phyloP scores from a whole-genome alignment of 2,797 vertebrate genomes.

The Chiropotes sagulatus region DNA sequence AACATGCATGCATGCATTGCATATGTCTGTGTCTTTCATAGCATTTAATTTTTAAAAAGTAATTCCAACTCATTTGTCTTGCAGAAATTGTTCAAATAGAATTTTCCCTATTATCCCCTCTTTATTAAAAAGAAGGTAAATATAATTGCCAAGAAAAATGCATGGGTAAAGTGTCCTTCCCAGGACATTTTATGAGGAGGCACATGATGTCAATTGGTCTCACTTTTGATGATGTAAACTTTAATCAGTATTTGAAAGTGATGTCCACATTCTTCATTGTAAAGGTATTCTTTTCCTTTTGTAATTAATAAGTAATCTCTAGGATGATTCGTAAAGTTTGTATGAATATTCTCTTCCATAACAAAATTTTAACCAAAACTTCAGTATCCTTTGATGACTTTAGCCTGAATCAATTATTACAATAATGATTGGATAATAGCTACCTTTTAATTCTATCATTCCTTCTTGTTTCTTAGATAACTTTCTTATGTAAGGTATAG shows the following conservation, averaged over 20 bases:
- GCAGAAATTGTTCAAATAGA: background rate
- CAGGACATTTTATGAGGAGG: background rate
- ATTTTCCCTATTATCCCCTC: background rate
- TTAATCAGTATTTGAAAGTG: background rate
- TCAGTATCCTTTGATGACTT: background rate
- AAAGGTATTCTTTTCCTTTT: background rate
- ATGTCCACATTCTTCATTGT: background rate
- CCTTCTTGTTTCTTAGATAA: background rate
- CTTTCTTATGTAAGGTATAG: background rate
- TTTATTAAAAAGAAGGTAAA: background rate
- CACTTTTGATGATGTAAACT: background rate
- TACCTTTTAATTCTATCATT: background rate
- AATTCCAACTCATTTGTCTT: background rate
- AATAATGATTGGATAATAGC: background rate
- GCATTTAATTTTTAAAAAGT: background rate
- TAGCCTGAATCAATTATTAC: background rate
- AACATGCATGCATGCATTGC: no score
- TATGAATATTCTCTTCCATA: background rate
- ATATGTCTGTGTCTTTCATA: background rate
- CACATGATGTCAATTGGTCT: background rate
- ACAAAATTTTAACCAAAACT: background rate
- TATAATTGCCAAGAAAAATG: background rate
- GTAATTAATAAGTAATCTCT: background rate
- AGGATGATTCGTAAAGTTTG: background rate
- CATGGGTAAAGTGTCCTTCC: background rate